Conservation (phyloP, 1,140 invertebrate genomes). For the Brachystomella parvula region DNA sequence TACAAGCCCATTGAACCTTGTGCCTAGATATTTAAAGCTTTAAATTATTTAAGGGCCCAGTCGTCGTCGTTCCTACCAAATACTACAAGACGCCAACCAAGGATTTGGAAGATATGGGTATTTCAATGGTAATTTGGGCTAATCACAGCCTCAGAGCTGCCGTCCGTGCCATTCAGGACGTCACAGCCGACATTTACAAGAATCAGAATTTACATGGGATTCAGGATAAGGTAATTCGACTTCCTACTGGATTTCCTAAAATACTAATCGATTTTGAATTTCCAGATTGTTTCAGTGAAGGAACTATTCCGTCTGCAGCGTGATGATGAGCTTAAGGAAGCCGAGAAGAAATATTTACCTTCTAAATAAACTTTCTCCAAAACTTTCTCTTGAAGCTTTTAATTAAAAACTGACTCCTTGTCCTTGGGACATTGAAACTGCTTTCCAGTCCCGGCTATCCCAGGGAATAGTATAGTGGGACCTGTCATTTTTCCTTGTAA, state of each 20-base stretch:
- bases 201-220: constrained; percentile 42
- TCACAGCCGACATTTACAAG: constrained; percentile 41
- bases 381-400: no score
- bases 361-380: not conserved
- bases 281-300: constrained; percentile 45
- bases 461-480: no score
- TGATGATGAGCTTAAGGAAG: constrained; percentile 44
- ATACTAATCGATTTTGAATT: not conserved
- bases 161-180: constrained; percentile 45
- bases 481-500: no score
- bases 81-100: constrained; percentile 46
- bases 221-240: constrained; percentile 42
- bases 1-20: constrained; percentile 19
- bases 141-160: constrained; percentile 47
- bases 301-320: constrained; percentile 46
- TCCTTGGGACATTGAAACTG: no score
- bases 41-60: no score
- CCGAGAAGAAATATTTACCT: constrained; percentile 47
- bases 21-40: not conserved
- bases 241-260: not conserved
- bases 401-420: no score
- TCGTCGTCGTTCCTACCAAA: constrained; percentile 48
- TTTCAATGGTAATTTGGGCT: constrained; percentile 48
- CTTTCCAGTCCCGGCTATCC: no score
- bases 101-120: constrained; percentile 43